Evolutionary conservation across 2,888 invertebrate species (phyloP).

Genomic region (Caenorhabditis sp.): DNA sequence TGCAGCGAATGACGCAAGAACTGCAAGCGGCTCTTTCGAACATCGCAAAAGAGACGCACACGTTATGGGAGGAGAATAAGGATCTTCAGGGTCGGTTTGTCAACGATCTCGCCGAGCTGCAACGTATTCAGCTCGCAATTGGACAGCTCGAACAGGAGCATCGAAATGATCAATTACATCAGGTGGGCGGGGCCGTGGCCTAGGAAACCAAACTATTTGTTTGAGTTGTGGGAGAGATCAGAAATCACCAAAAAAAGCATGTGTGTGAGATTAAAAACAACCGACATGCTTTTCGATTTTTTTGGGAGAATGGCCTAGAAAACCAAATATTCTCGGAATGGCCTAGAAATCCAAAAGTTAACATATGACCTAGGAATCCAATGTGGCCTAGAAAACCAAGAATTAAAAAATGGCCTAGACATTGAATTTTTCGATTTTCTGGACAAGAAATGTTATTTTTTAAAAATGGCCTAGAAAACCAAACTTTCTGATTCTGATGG

Average conservation of each 20-base stretch:
- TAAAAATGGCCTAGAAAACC: background rate
- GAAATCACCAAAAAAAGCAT: too few relatives aligned
- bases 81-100: conserved; percentile 65
- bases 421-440: too few relatives aligned
- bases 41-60: conserved; percentile 61
- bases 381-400: too few relatives aligned
- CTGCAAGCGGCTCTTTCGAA: conserved; percentile 46
- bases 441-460: too few relatives aligned
- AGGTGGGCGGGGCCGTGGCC: conserved; percentile 15
- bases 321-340: too few relatives aligned
- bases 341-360: background rate
- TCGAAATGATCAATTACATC: conserved; percentile 55
- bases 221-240: too few relatives aligned
- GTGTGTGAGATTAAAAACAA: too few relatives aligned
- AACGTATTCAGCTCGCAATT: conserved; percentile 63
- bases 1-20: conserved; percentile 34
- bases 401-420: too few relatives aligned
- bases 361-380: background rate
- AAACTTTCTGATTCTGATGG: background rate
- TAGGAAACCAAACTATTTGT: too few relatives aligned
- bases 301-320: too few relatives aligned
- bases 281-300: too few relatives aligned
- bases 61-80: conserved; percentile 69
- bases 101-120: conserved; percentile 68
- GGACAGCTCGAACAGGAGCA: conserved; percentile 59